These are phyloP conservation scores for Galemys pyrenaicus DNA, from an alignment of 2,113 vertebrate genomes.

Conservation along the genomic window DNA sequence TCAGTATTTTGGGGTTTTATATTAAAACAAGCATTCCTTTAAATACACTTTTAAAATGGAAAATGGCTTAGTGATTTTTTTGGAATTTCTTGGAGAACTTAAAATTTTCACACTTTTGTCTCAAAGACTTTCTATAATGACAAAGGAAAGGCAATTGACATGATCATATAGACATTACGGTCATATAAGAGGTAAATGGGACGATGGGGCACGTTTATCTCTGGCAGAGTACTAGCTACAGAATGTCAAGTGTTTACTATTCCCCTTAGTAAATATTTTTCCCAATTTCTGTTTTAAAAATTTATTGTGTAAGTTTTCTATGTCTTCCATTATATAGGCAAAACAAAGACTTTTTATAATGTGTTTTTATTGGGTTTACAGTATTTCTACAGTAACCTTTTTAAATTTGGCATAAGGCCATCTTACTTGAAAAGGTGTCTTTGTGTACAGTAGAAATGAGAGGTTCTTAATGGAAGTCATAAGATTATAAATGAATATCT, in stretches of 20 bases:
- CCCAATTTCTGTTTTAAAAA: conserved; percentile 38
- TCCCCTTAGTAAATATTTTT: conserved; percentile 47
- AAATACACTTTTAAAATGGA: conserved; percentile 54
- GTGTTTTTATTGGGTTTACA: conserved; percentile 68
- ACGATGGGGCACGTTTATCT: conserved; percentile 17
- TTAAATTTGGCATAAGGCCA: not conserved
- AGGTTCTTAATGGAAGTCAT: not conserved
- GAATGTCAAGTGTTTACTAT: not conserved
- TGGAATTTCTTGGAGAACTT: conserved; percentile 47
- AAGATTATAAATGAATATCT: conserved; percentile 20
- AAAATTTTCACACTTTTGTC: conserved; percentile 25
- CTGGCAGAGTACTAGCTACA: conserved; percentile 40
- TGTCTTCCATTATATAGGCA: conserved; percentile 53
- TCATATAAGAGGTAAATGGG: conserved; percentile 21
- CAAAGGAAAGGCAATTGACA: conserved; percentile 12
- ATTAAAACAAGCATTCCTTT: conserved; percentile 60
- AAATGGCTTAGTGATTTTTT: conserved; percentile 35
- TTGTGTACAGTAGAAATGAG: conserved; percentile 25
- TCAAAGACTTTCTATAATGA: not conserved
- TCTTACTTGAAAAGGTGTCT: conserved; percentile 51
- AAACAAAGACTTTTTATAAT: conserved; percentile 54
- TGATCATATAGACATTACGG: conserved; percentile 51
- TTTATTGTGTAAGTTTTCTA: not conserved
- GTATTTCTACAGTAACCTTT: conserved; percentile 57
- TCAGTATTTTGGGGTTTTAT: conserved; percentile 31